Evolutionary conservation across 2,888 invertebrate genomes (phyloP).

Genomic region (Aphrophora alni): DNA sequence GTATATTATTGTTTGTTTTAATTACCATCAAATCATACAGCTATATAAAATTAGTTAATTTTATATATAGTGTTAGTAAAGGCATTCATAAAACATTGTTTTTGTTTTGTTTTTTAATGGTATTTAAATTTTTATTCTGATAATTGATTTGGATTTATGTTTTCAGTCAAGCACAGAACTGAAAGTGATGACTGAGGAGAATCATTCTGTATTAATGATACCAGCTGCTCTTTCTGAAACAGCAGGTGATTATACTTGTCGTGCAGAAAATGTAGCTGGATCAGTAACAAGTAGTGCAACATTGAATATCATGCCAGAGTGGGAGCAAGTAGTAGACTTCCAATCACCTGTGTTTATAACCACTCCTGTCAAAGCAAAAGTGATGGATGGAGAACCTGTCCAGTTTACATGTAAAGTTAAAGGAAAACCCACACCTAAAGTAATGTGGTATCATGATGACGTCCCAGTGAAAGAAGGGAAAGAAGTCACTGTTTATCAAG

Average conservation of each 20-base stretch:
- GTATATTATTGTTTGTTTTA: no score
- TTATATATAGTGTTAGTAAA: no score
- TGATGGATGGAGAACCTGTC: slow-evolving; percentile 91
- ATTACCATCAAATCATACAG: no score
- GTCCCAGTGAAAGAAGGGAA: slow-evolving; percentile 75
- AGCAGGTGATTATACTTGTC: slow-evolving; percentile 80
- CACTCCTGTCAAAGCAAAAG: slow-evolving; percentile 73
- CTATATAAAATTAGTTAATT: no score
- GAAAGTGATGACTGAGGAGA: slow-evolving; percentile 75
- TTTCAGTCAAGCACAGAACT: slow-evolving; percentile 68
- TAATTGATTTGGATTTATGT: no score
- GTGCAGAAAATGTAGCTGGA: slow-evolving; percentile 89
- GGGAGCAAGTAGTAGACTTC: slow-evolving; percentile 61
- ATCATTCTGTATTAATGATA: slow-evolving; percentile 80
- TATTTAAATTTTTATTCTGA: no score
- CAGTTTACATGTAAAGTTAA: slow-evolving; percentile 68
- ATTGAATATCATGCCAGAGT: slow-evolving; percentile 67
- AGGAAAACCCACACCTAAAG: slow-evolving; percentile 80
- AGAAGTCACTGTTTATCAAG: slow-evolving; percentile 72
- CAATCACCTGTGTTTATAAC: slow-evolving; percentile 78
- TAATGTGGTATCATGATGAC: slow-evolving; percentile 81
- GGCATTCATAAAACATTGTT: no score
- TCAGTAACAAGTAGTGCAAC: slow-evolving; percentile 86
- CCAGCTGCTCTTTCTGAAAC: slow-evolving; percentile 73
- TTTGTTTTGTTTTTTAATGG: no score